Evolutionary conservation across 2,888 invertebrate genomes (phyloP).

Genomic region (Trisateles emortualis): DNA sequence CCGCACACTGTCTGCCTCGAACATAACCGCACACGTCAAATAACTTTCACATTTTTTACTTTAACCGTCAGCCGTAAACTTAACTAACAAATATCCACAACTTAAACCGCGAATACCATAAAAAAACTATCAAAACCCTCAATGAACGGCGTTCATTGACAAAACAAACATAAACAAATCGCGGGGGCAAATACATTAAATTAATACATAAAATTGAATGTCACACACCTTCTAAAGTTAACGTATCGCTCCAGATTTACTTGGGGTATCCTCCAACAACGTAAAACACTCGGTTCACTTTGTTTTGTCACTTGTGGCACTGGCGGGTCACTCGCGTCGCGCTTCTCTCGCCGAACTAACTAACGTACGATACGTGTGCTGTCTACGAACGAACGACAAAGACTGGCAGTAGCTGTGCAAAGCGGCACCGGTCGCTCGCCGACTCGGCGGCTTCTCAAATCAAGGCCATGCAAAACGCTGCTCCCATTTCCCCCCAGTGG

Average conservation of each 20-base stretch:
- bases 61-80: slow-evolving; percentile 40
- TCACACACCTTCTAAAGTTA: slow-evolving; percentile 68
- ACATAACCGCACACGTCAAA: slow-evolving; percentile 42
- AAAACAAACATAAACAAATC: slow-evolving; percentile 58
- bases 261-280: slow-evolving; percentile 62
- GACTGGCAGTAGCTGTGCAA: slow-evolving; percentile 60
- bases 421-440: slow-evolving; percentile 55
- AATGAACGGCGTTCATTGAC: slow-evolving; percentile 55
- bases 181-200: slow-evolving; percentile 23
- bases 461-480: slow-evolving; percentile 83
- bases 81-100: slow-evolving; percentile 27
- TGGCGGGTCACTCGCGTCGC: slow-evolving; percentile 67
- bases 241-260: slow-evolving; percentile 79
- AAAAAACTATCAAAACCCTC: slow-evolving; percentile 47
- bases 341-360: slow-evolving; percentile 49
- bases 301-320: slow-evolving; percentile 61
- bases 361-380: slow-evolving; percentile 47
- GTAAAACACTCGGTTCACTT: slow-evolving; percentile 58
- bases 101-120: slow-evolving; percentile 27
- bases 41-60: slow-evolving; percentile 73
- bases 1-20: slow-evolving; percentile 36
- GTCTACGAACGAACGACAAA: slow-evolving; percentile 53
- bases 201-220: slow-evolving; percentile 29
- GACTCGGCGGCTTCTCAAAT: slow-evolving; percentile 66
- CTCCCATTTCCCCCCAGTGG: slow-evolving; percentile 82